Base-by-base conservation (phyloP, 2,888 invertebrate species). In the Andricus curvator region DNA sequence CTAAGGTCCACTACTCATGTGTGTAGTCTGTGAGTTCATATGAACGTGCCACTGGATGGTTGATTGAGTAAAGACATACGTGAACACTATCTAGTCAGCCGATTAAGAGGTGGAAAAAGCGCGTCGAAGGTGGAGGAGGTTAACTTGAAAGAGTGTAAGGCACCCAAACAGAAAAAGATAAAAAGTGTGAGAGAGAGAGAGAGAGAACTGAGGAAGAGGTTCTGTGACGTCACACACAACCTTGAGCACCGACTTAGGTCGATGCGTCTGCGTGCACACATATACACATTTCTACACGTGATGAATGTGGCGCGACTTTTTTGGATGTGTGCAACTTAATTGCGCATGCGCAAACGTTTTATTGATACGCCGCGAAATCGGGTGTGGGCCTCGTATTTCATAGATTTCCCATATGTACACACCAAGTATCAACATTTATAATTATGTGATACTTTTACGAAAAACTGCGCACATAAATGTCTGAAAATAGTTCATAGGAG, bases 241-340 rank as follows among this genome's bases (percentile, higher is more conserved):
- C 92, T 92, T 92, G 92, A 90, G 89, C 88, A 88, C 89, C 90
- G 90, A 90, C 91, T 91, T 91, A 90, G 91, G 91, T 89, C 88
- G 89, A 89, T 88, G 89, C 87, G 88, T 81, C 84, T 88, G 84
- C 81, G 51, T 51, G 33, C 11, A 25, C 20, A 74, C 48, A 29
- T 8, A 29, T 8, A 13, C 56, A n/a, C 20, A 37, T 33, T 20
- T 51, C 6, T 3, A 70, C 4, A 56, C 6, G 2, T 17, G 33
- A 51, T n/a, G 33, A 51, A 20, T 74, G 56, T 13, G n/a, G 33
- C 20, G 51, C 56, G 33, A 51, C 33, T 51, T 20, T 20, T 11
- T n/a, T 25, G 62, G 48, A 25, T 25, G 4, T 41, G 33, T 41
- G 41, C 25, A 44, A 25, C 25, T 44, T 48, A 25, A 44, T 25